A percentile compares a stretch with the other conserved stretches of the same genome.
phyloP scores from a whole-genome alignment of 2,113 vertebrate genomes.

The Oryctolagus cuniculus region mOryCun1.1 NC_091437.1:137489001-137489500 shows the following conservation, averaged over 20 bases:
- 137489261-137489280: conserved; percentile 98
- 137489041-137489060: conserved; percentile 74
- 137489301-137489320: conserved; percentile 98
- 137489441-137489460: conserved; percentile 91
- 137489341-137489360: conserved; percentile 94
- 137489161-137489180: conserved; percentile 91
- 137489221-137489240: conserved; percentile 93
- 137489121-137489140: not conserved
- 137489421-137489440: conserved; percentile 89
- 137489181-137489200: conserved; percentile 94
- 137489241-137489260: conserved; percentile 96
- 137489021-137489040: conserved; percentile 59
- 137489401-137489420: conserved; percentile 93
- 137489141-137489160: not conserved
- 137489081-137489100: conserved; percentile 80
- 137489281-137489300: conserved; percentile 97
- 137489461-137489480: conserved; percentile 91
- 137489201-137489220: conserved; percentile 97
- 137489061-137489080: conserved; percentile 73
- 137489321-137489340: conserved; percentile 87
- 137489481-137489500: too few species aligned
- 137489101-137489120: conserved; percentile 1
- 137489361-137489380: conserved; percentile 93
- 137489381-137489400: conserved; percentile 93
- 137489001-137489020: conserved; percentile 51